Evolutionary conservation across 2,888 invertebrate species (phyloP).

Genomic region (Lymantria dispar): DNA sequence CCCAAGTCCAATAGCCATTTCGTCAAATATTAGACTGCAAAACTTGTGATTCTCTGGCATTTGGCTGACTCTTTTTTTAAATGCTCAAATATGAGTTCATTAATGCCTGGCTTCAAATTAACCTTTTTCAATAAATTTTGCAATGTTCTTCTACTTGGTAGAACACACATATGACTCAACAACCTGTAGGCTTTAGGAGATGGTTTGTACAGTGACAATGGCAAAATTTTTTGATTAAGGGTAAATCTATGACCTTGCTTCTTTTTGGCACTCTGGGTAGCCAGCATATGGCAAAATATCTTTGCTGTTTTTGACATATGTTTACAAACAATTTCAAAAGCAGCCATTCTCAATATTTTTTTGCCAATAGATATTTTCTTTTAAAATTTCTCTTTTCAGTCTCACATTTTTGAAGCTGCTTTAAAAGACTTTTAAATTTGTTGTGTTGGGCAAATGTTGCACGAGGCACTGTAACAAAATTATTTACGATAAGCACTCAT

Average conservation of each 20-base stretch:
- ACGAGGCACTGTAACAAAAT: neutral
- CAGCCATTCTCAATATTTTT: neutral
- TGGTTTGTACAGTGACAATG: slow-evolving; percentile 4
- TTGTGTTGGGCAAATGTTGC: neutral
- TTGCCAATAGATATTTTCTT: neutral
- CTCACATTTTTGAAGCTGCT: neutral
- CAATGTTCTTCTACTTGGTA: slow-evolving; percentile 5
- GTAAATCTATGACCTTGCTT: neutral
- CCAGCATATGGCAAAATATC: too few species aligned
- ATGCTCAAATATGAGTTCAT: slow-evolving; percentile 8
- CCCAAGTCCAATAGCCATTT: slow-evolving; percentile 4
- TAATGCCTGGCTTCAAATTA: slow-evolving; percentile 4
- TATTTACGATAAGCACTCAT: too few species aligned
- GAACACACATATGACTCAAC: neutral
- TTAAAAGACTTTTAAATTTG: neutral
- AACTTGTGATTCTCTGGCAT: slow-evolving; percentile 2
- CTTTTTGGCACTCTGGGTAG: neutral
- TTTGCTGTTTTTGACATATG: neutral
- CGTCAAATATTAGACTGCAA: slow-evolving; percentile 1
- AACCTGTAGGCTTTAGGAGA: slow-evolving; percentile 3
- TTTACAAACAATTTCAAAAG: neutral
- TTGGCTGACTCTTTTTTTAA: slow-evolving; percentile 4
- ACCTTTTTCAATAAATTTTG: slow-evolving; percentile 7
- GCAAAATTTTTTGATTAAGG: slow-evolving; percentile 5
- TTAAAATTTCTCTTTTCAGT: neutral